Base-by-base conservation (phyloP, 2,888 invertebrate species). In the Podabrus alpinus region DNA sequence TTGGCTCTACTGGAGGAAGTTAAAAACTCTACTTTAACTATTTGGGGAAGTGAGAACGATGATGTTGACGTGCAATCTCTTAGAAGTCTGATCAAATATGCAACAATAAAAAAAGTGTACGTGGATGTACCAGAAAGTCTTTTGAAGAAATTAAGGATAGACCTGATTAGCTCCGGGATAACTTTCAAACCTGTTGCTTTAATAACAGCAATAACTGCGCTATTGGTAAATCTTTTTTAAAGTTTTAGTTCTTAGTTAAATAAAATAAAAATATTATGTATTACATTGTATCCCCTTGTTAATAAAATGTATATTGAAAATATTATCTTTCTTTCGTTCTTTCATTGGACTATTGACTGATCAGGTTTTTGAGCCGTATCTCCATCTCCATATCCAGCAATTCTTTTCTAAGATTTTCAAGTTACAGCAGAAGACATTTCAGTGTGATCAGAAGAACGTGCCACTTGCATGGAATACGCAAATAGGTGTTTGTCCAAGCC, bases 1-100 rank as follows among this genome's bases (percentile, higher is more conserved):
- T 86, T 91, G 15, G 88, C 88, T 75, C 88, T 96, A 19, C 85
- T 94, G 82, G 88, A 88, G 0, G 85, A 89, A 10, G 87, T 86
- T 69, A 87, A 88, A 5, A 88, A 90, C 80, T 90, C 91, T 61
- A 93, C 95, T 0, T 86, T 97, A 77, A 96, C 96, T 0, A 90
- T 97, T 70, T 97, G 96, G 96, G 93, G 94, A 2, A 89, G 90
- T 66, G 88, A 88, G 29, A 89, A 88, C 0, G 96, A 96, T 84
- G 84, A 88, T 13, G 93, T 96, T 15, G 89, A 94, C 82, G 90
- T 92, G 3, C 87, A 88, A 2, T 89, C 91, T 66, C 88, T 97
- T 69, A 89, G 92, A 3, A 87, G 90, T 10, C 88, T 96, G 59
- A 92, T 96, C 78, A 88, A 90, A 59, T 88, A 90, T 0, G 89